Conservation (phyloP, 2,113 vertebrate species). For the Poicephalus meyeri region DNA sequence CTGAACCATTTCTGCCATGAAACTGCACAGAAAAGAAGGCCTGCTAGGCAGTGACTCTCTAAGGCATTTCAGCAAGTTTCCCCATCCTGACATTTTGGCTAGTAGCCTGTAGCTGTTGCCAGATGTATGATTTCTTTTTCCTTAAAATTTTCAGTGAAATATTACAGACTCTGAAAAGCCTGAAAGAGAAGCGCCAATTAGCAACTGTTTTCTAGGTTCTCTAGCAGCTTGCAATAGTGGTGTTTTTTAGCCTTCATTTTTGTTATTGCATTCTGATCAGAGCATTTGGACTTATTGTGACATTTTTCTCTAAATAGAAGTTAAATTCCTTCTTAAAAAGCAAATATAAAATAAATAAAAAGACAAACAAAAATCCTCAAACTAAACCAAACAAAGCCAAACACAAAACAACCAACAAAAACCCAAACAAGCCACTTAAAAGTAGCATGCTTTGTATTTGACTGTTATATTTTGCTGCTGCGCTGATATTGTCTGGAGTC, state of each 20-base stretch:
- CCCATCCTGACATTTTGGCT: background rate
- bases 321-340: background rate
- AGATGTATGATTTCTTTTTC: background rate
- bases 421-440: fast-evolving
- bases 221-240: too few species aligned
- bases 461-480: background rate
- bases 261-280: background rate
- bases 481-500: too few species aligned
- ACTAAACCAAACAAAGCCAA: background rate
- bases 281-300: background rate
- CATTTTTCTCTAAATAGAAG: background rate
- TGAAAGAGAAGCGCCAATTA: background rate
- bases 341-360: background rate
- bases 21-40: background rate
- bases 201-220: background rate
- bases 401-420: background rate
- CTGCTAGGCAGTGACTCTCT: background rate
- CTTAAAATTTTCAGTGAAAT: background rate
- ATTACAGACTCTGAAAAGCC: background rate
- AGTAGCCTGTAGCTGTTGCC: background rate
- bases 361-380: background rate
- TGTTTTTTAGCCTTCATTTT: background rate
- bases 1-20: background rate
- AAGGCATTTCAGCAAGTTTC: background rate
- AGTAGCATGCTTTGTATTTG: background rate